Base-by-base conservation (phyloP, 2,888 invertebrate species). In the Sialis fuliginosa region DNA sequence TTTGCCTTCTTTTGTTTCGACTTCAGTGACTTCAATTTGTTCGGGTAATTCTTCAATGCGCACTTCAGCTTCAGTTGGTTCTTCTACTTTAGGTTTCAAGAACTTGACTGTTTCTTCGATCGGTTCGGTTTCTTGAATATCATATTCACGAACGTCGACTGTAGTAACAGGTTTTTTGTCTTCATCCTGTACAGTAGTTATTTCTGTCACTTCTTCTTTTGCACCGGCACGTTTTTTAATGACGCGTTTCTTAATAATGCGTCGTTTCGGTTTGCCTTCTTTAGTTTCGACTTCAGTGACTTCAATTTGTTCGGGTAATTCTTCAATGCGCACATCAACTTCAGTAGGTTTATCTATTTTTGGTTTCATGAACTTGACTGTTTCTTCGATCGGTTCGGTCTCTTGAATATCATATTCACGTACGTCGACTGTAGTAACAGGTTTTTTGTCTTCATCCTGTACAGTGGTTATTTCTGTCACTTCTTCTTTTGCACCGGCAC, bases 391-490 rank as follows among this genome's bases (percentile, higher is more conserved):
- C 22, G 52, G 49, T 45, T 54, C 39, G 9, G 12, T 30, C 9
- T 35, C 52, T n/a, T 44, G 40, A 5, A 55, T 51, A n/a, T 53
- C 52, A 5, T 59, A 48, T 50, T 59, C 59, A 48, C 60, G 42
- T 30, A 59, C 58, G n/a, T 59, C 55, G 0, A 66, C 59, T 0
- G 61, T 64, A 0, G 62, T 63, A 1, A 62, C 54, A 0, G 54
- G 55, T 49, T 53, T 47, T 39, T 54, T 55, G 7, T 50, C 54
- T 39, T 52, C 55, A 39, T 56, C 62, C 49, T 42, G 53, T 1
- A 62, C 56, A 3, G 59, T 66, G 47, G 62, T 58, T 33, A 67
- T 62, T 54, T 65, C 64, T 2, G 64, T 65, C 22, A 62, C 58
- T 55, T 66, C 62, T 50, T 60, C 54, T 51, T 62, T 58, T 48